phyloP scores from a whole-genome alignment of 2,797 vertebrate species.

The Taenioides sp. region DNA sequence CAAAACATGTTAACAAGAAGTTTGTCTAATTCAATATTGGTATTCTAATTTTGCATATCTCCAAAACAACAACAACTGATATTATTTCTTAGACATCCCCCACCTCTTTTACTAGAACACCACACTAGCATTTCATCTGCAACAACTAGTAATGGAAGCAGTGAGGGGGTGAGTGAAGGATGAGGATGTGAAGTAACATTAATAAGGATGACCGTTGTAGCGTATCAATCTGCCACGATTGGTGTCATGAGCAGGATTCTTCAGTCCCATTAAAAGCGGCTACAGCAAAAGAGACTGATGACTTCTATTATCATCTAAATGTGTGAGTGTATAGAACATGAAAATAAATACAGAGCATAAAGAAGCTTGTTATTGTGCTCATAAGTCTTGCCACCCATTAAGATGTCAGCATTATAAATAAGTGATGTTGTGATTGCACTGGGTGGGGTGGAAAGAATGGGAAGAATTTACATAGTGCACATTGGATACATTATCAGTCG shows the following conservation, averaged over 20 bases:
- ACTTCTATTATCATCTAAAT: slow-evolving; percentile 49
- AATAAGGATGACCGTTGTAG: slow-evolving; percentile 14
- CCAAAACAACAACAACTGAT: too few species aligned
- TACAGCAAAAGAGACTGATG: slow-evolving; percentile 46
- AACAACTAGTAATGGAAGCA: not conserved
- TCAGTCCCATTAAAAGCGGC: slow-evolving; percentile 47
- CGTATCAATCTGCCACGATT: slow-evolving; percentile 29
- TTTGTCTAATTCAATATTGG: too few species aligned
- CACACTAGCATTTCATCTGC: not conserved
- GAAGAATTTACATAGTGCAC: not conserved
- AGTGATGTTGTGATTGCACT: slow-evolving; percentile 17
- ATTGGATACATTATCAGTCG: not conserved
- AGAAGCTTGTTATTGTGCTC: slow-evolving; percentile 39
- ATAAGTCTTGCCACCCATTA: slow-evolving; percentile 47
- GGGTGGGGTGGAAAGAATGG: slow-evolving; percentile 11
- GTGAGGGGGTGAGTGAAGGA: not conserved
- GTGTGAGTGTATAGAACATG: slow-evolving; percentile 36
- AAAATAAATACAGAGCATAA: slow-evolving; percentile 21
- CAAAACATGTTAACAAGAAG: too few species aligned
- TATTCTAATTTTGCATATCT: too few species aligned
- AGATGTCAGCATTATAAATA: slow-evolving; percentile 34
- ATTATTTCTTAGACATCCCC: too few species aligned
- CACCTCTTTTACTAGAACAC: too few species aligned
- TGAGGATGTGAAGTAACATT: not conserved
- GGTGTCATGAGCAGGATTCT: slow-evolving; percentile 52